These are phyloP conservation scores for Chrysolina haemoptera DNA, from an alignment of 2,888 invertebrate species.

Conservation along the genomic window DNA sequence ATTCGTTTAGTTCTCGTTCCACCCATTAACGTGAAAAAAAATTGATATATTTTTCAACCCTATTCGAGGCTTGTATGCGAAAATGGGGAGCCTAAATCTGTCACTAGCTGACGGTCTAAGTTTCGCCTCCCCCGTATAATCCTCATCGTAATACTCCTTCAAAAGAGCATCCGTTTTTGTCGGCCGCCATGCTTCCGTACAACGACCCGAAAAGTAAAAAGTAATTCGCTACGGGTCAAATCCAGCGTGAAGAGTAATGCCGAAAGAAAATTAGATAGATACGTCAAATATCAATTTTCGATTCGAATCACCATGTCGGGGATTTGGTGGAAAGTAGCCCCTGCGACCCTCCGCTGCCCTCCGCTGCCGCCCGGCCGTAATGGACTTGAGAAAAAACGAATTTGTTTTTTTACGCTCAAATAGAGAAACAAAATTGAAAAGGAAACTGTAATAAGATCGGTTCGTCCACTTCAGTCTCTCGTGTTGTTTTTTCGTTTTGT, in stretches of 20 bases:
- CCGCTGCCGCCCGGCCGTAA: conserved; percentile 51
- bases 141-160: not conserved
- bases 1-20: too few relatives aligned
- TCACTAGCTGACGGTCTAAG: too few relatives aligned
- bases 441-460: conserved; percentile 66
- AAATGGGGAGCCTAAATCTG: too few relatives aligned
- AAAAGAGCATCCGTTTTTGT: conserved; percentile 11
- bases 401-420: conserved; percentile 68
- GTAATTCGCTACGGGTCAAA: conserved; percentile 21
- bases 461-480: conserved; percentile 54
- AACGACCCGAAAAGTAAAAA: conserved; percentile 19
- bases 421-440: conserved; percentile 68
- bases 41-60: too few relatives aligned
- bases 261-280: conserved; percentile 39
- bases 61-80: too few relatives aligned
- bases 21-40: too few relatives aligned
- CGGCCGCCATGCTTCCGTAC: not conserved
- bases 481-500: conserved; percentile 61
- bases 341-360: conserved; percentile 12
- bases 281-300: conserved; percentile 47
- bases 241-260: conserved; percentile 29
- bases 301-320: conserved; percentile 45
- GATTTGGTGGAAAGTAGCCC: conserved; percentile 41
- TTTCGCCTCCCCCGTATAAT: not conserved
- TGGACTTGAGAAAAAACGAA: conserved; percentile 68